These are phyloP conservation scores for Prionace glauca DNA, from an alignment of 2,797 vertebrate species.

Conservation along the genomic window DNA sequence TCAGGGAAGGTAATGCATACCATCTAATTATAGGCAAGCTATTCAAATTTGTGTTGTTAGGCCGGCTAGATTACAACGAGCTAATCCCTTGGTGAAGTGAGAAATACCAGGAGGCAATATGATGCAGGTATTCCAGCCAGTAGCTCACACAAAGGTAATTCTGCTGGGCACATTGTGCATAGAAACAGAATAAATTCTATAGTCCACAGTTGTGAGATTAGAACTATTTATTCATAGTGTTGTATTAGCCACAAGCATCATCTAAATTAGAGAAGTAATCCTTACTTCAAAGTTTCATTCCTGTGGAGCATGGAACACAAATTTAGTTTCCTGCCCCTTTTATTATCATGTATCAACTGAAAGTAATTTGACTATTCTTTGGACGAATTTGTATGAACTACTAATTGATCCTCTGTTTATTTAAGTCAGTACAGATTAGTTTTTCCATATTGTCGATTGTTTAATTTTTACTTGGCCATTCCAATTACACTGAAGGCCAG, in stretches of 20 bases:
- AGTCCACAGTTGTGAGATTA: background rate
- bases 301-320: background rate
- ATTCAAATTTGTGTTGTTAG: background rate
- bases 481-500: background rate
- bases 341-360: background rate
- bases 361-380: background rate
- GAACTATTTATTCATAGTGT: background rate
- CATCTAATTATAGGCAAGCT: background rate
- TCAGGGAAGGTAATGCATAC: background rate
- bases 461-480: background rate
- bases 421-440: background rate
- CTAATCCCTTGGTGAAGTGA: background rate
- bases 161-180: background rate
- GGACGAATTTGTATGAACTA: background rate
- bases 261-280: background rate
- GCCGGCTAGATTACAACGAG: background rate
- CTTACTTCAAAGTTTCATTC: background rate
- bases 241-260: background rate
- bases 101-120: background rate
- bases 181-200: background rate
- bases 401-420: background rate
- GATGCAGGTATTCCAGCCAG: background rate
- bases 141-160: background rate
- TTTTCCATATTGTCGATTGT: background rate
- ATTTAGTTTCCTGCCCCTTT: background rate